A percentile compares a stretch with the other conserved stretches of the same genome.
phyloP scores from a whole-genome alignment of 1,140 invertebrate genomes.

The Drosophila tropicalis region DNA sequence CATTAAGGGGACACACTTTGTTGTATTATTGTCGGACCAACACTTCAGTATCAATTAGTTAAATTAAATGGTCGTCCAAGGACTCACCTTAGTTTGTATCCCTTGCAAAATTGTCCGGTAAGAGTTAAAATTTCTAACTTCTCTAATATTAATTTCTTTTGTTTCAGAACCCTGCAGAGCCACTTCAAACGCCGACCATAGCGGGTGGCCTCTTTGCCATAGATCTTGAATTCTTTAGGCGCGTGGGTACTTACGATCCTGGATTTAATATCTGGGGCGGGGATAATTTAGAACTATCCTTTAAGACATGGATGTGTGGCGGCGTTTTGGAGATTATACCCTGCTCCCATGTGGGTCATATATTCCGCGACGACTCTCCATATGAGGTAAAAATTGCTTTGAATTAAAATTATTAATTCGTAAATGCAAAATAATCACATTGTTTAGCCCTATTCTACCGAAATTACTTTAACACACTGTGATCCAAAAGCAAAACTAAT shows the following conservation, averaged over 20 bases:
- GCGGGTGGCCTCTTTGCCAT: constrained; percentile 91
- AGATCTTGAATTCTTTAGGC: constrained; percentile 93
- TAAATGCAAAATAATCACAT: constrained; percentile 24
- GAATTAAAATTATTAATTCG: constrained; percentile 29
- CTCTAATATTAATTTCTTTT: not conserved
- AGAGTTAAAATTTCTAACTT: too few species aligned
- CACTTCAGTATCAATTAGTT: constrained; percentile 69
- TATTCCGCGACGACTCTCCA: constrained; percentile 96
- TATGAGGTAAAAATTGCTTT: constrained; percentile 86
- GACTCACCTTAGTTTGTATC: not conserved
- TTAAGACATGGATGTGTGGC: constrained; percentile 95
- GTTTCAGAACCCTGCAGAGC: constrained; percentile 90
- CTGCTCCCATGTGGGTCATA: constrained; percentile 99
- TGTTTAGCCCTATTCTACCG: constrained; percentile 5
- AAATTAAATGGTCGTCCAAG: constrained; percentile 60
- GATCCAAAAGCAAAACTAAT: constrained; percentile 30
- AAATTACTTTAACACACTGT: constrained; percentile 22
- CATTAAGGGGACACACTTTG: not conserved
- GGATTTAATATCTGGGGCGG: constrained; percentile 99
- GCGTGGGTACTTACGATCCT: constrained; percentile 97
- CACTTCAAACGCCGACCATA: constrained; percentile 98
- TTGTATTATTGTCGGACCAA: constrained; percentile 40
- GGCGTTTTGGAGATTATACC: constrained; percentile 98
- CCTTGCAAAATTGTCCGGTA: too few species aligned
- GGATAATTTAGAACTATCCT: constrained; percentile 98